phyloP scores from a whole-genome alignment of 2,888 invertebrate genomes.

The Ormyrus labotus region DNA sequence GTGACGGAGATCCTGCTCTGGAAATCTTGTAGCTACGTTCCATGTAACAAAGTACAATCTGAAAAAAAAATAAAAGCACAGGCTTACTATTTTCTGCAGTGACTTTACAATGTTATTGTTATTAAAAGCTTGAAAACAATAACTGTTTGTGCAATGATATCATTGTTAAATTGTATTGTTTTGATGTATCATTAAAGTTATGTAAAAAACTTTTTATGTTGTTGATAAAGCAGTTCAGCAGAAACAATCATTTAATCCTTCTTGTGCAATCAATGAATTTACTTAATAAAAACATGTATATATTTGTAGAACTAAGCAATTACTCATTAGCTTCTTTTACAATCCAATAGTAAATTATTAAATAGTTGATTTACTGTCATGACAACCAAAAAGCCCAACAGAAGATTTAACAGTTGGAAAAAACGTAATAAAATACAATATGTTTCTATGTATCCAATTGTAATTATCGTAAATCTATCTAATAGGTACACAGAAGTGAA shows the following conservation, averaged over 20 bases:
- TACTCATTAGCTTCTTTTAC: background rate
- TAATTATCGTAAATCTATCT: background rate
- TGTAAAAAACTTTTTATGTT: background rate
- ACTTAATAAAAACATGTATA: too few species aligned
- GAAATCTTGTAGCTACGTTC: constrained; percentile 91
- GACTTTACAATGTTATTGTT: background rate
- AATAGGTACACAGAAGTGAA: background rate
- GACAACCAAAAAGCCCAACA: constrained; percentile 36
- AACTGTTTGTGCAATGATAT: background rate
- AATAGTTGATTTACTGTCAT: constrained; percentile 32
- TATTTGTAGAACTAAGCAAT: background rate
- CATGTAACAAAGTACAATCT: constrained; percentile 91
- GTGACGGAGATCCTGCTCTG: constrained; percentile 84
- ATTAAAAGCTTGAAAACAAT: background rate
- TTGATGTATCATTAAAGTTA: background rate
- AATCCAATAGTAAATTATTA: constrained; percentile 6
- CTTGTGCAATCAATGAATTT: too few species aligned
- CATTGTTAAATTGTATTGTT: background rate
- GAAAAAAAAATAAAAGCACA: constrained; percentile 67
- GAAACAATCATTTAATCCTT: background rate
- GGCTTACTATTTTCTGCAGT: constrained; percentile 1
- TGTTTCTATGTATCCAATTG: too few species aligned
- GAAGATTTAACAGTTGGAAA: background rate
- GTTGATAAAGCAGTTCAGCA: background rate
- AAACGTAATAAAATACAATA: background rate